phyloP scores from a whole-genome alignment of 2,888 invertebrate genomes.

The Campaea margaritaria region DNA sequence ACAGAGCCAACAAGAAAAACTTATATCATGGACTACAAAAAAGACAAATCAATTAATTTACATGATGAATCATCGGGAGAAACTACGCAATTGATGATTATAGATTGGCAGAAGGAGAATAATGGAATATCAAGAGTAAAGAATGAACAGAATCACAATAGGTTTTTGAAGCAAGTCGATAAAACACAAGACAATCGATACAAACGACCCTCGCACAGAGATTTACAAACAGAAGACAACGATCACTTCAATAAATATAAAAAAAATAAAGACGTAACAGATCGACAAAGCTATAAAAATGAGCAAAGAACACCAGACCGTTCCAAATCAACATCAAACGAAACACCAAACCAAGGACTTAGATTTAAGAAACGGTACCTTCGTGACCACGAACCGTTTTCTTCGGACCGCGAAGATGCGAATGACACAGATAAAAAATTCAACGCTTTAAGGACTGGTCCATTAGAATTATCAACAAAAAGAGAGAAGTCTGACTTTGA shows the following conservation, averaged over 20 bases:
- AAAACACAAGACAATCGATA: background rate
- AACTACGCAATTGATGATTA: no score
- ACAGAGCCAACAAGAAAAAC: no score
- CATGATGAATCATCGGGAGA: no score
- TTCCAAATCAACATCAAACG: background rate
- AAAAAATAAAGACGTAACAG: background rate
- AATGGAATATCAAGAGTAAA: background rate
- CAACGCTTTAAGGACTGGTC: background rate
- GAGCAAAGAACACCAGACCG: no score
- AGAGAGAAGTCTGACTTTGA: slow-evolving; percentile 23
- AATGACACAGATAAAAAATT: background rate
- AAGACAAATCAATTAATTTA: no score
- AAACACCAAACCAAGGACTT: background rate
- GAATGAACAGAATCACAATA: background rate
- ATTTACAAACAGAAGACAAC: no score
- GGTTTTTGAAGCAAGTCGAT: background rate
- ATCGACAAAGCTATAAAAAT: background rate
- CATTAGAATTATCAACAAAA: slow-evolving; percentile 3
- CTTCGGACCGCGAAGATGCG: background rate
- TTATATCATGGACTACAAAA: no score
- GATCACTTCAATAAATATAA: no score
- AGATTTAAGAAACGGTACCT: background rate
- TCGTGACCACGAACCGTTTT: no score
- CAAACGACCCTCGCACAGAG: background rate
- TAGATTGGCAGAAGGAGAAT: background rate